Base-by-base conservation (phyloP, 2,888 invertebrate genomes). In the Calliopum simillimum region DNA sequence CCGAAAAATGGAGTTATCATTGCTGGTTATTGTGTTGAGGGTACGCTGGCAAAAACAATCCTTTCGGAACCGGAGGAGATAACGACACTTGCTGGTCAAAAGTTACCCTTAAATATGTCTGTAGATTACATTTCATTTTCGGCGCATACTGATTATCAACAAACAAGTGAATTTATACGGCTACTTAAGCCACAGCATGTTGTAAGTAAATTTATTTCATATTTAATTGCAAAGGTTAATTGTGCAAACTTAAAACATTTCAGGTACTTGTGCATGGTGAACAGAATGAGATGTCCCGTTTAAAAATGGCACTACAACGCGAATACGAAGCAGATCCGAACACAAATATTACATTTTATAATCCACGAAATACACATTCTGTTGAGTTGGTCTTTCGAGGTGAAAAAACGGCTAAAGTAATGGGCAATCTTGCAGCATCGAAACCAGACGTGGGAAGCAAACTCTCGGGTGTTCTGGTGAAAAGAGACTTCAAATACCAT, bases 81-180 rank as follows among this genome's bases (percentile, higher is more conserved):
- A 68, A 93, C 94, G 0, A 93, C 98, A 0, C 93, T 99, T 91
- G 92, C 93, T 0, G 99, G 99, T 0, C 98, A 98, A 87, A 98
- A 98, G 86, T 87, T 99, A 70, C 97, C 98, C 0, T 88, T 99
- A 53, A 97, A 96, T 86, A 97, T 98, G 94, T 97, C 97, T 0
- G 98, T 99, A 0, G 98, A 99, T 87, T 99, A 99, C 86, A 99
- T 99, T 80, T 99, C 98, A 0, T 99, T 99, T 88, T 99, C 99
- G 0, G 99, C 99, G 0, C 99, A 99, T 85, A 99, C 99, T 6
- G 85, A 85, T 65, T 85, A 85, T 65, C 84, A 85, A 58, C 85
- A 85, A 76, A 99, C 99, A 0, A 96, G 97, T 59, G 98, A 98
- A 88, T 99, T 99, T 82, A 95, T 99, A 75, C 90, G 97, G 63